Base-by-base conservation (phyloP, 2,113 vertebrate species). In the Coryphaenoides rupestris region DNA sequence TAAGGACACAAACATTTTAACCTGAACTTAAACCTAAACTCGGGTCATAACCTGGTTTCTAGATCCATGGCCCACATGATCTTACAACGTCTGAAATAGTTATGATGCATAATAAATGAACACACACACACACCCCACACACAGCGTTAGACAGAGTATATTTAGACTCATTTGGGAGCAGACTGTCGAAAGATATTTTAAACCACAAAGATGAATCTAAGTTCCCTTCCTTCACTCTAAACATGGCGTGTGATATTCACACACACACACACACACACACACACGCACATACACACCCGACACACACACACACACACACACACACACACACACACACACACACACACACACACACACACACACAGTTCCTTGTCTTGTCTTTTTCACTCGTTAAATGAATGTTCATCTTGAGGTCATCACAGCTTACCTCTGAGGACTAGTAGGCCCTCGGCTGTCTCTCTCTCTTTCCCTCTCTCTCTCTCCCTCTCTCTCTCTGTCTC, bases 361-460 rank as follows among this genome's bases (percentile, higher is more conserved):
- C 60, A 62, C 47, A 62, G 49, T 5, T 33, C 28, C 28, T 33
- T 33, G 28, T 33, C 28, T 9, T 33, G 28, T 33, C 28, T 33
- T 33, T 10, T 33, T 33, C 28, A 9, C 28, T 33, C 28, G 10
- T 33, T 33, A 3, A 59, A 63, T n/a, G 60, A n/a, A 33, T 33
- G 63, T 59, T 67, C 47, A 21, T 59, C 46, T 70, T 45, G 79
- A 75, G 86, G 85, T 85, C 73, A 73, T 49, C 79, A 73, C 53
- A 59, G 60, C 79, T 87, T 86, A 86, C 80, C 82, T 86, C 84
- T 73, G 78, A 77, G 77, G 67, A 81, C 72, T 74, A 80, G 82
- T 84, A 77, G 79, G 71, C 55, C 46, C 58, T 69, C 46, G 61
- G 68, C 24, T 26, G 24, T 26, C 24, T 26, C 24, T 26, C 3